phyloP scores from a whole-genome alignment of 2,113 vertebrate genomes.

The Malurus cyaneus region DNA sequence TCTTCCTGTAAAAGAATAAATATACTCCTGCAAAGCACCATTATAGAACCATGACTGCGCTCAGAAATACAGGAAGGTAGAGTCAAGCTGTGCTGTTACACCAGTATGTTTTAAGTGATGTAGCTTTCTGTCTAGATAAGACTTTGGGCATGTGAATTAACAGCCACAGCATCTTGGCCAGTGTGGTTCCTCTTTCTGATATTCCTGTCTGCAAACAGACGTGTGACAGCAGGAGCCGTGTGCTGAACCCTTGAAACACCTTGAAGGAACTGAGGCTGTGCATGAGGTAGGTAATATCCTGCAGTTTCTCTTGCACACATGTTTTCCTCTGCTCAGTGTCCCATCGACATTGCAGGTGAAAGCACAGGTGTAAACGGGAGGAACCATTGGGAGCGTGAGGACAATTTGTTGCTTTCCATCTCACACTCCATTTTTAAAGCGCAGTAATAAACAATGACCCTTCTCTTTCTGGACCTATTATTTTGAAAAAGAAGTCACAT shows the following conservation, averaged over 20 bases:
- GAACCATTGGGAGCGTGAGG: not conserved
- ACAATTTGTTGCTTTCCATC: not conserved
- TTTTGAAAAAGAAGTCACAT: not conserved
- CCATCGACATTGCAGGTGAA: not conserved
- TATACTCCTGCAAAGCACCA: not conserved
- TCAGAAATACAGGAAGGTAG: not conserved
- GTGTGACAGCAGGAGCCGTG: not conserved
- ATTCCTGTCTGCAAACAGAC: not conserved
- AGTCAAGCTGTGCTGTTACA: not conserved
- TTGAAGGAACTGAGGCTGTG: not conserved
- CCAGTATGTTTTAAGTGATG: not conserved
- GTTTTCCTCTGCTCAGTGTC: not conserved
- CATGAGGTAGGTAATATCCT: constrained; percentile 54
- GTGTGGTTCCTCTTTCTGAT: not conserved
- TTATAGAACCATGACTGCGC: not conserved
- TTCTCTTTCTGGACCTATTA: not conserved
- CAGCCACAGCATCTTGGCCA: not conserved
- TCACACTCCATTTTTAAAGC: not conserved
- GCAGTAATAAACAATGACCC: not conserved
- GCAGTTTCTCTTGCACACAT: constrained; percentile 43
- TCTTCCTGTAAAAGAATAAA: not conserved
- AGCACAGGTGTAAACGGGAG: not conserved
- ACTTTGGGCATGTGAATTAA: not conserved
- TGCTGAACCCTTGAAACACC: not conserved
- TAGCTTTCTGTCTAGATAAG: not conserved